A percentile compares a stretch with the other conserved stretches of the same genome.
phyloP scores from a whole-genome alignment of 2,113 vertebrate genomes.

The Cranoglanis bouderius region DNA sequence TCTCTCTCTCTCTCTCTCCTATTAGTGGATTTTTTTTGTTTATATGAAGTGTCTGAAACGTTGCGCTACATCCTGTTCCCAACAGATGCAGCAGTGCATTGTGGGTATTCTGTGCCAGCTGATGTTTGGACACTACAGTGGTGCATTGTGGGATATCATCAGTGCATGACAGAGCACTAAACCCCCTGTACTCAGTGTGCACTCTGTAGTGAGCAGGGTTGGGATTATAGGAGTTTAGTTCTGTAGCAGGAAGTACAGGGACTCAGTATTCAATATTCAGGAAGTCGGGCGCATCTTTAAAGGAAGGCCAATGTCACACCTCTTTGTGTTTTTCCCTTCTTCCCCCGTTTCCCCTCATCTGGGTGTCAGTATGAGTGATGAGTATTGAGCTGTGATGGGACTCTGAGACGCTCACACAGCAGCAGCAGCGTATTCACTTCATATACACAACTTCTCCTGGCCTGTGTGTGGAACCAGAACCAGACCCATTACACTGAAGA shows the following conservation, averaged over 20 bases:
- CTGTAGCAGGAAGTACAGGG: neutral
- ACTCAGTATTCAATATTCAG: neutral
- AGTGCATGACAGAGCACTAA: neutral
- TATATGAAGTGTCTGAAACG: neutral
- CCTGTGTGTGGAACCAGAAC: neutral
- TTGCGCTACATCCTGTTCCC: neutral
- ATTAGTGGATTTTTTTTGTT: neutral
- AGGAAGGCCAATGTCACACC: neutral
- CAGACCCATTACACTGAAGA: neutral
- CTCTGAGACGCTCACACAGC: neutral
- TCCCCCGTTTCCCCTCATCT: neutral
- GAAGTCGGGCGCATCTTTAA: neutral
- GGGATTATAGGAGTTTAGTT: neutral
- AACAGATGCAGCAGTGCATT: neutral
- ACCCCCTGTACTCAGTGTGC: neutral
- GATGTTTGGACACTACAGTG: neutral
- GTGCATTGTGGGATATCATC: neutral
- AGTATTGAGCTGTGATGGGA: slow-evolving; percentile 9
- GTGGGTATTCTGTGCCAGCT: neutral
- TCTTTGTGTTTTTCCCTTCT: neutral
- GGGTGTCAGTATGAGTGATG: neutral
- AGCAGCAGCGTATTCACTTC: neutral
- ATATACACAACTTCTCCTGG: neutral
- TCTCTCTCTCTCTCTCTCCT: neutral
- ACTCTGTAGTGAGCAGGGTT: neutral